Conservation (phyloP, 2,888 invertebrate genomes). For the Escarpia spicata region DNA sequence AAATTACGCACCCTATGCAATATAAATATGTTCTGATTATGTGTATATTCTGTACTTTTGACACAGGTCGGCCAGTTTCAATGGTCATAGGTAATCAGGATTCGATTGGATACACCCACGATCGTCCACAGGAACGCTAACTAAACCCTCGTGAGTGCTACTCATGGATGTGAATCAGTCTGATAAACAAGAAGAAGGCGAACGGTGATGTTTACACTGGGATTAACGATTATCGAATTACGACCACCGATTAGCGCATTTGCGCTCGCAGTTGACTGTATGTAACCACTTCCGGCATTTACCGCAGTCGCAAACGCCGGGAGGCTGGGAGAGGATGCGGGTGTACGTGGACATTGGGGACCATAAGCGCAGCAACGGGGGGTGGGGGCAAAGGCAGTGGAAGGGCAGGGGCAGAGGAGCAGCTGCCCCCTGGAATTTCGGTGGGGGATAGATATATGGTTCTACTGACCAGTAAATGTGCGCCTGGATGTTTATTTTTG, state of each 20-base stretch:
- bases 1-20: neutral
- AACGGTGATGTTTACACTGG: neutral
- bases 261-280: too few relatives aligned
- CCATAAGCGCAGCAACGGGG: too few relatives aligned
- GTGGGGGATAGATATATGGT: too few relatives aligned
- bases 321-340: neutral
- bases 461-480: too few relatives aligned
- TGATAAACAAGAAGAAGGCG: neutral
- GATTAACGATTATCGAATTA: slow-evolving; percentile 16
- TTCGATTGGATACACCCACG: neutral
- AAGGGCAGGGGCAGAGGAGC: too few relatives aligned
- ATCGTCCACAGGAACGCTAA: neutral
- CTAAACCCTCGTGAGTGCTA: neutral
- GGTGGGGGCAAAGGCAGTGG: too few relatives aligned
- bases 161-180: neutral
- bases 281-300: neutral
- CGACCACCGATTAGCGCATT: slow-evolving; percentile 8
- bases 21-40: neutral
- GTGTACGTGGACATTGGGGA: neutral
- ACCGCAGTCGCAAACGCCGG: neutral
- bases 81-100: neutral
- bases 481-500: too few relatives aligned
- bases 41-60: neutral
- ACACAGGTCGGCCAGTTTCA: neutral
- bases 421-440: too few relatives aligned